Base-by-base conservation (phyloP, 2,888 invertebrate species). In the Xestia rhomboidea region DNA sequence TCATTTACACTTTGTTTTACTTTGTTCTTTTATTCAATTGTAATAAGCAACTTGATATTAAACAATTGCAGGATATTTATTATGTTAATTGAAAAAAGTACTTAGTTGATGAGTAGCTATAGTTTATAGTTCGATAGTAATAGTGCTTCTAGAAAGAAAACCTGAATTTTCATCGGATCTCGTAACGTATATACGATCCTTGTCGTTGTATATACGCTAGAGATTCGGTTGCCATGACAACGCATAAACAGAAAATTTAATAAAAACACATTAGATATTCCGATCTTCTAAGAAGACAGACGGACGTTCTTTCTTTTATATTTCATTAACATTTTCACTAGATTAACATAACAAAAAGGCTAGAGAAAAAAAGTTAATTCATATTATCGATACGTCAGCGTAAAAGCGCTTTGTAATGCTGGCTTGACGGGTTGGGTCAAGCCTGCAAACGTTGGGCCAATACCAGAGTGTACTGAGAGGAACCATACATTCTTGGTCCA, bases 361-460 rank as follows among this genome's bases (percentile, higher is more conserved):
- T 81, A 63, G 30, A 78, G 49, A 88, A 91, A 94, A 95, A 95
- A 94, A 92, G 88, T 92, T 93, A 93, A 93, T 93, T 91, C 92
- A 89, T 86, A 93, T 95, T 93, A 93, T 89, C 89, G 93, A 92
- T 93, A 92, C 91, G 96, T 95, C 95, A 96, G 93, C 91, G 84
- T 88, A 85, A 93, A 91, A 92, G 89, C 89, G 91, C 81, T 90
- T 91, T 62, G 83, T 88, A 92, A 90, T 91, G 90, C 85, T 83
- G 44, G 73, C 46, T 64, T 64, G 64, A 86, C 68, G 68, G 54
- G 80, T 73, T 83, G 84, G 84, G 44, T 67, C 41, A 83, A 46
- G 8, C 21, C n/a, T 27, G n/a, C 66, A 49, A 60, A 70, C 38
- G 7, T 83, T 86, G 86, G 86, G n/a, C 70, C 57, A 67, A 63